phyloP scores from a whole-genome alignment of 2,113 vertebrate genomes.

The Rhinogobius similis region DNA sequence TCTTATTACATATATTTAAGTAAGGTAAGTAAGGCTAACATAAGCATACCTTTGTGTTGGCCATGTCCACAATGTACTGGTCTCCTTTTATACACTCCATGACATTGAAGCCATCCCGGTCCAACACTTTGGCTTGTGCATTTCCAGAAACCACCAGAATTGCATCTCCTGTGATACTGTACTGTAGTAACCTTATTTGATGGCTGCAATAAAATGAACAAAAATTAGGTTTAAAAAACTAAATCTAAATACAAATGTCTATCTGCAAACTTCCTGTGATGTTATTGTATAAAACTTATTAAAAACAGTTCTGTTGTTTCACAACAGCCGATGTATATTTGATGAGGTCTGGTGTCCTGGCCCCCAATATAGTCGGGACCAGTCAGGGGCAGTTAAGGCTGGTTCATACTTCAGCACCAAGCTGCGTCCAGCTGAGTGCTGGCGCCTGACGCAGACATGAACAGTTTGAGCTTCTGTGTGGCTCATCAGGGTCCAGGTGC shows the following conservation, averaged over 20 bases:
- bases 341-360: slow-evolving; percentile 18
- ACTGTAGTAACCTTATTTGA: slow-evolving; percentile 92
- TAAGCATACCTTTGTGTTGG: slow-evolving; percentile 89
- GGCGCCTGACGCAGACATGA: no score
- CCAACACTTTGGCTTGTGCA: slow-evolving; percentile 95
- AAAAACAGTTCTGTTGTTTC: slow-evolving; percentile 28
- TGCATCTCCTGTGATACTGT: slow-evolving; percentile 93
- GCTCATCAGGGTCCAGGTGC: no score
- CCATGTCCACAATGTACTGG: slow-evolving; percentile 98
- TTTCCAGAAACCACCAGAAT: slow-evolving; percentile 95
- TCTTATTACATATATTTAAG: not conserved
- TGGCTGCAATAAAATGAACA: slow-evolving; percentile 77
- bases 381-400: no score
- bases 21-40: not conserved
- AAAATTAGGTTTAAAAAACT: not conserved
- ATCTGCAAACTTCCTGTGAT: slow-evolving; percentile 27
- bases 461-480: no score
- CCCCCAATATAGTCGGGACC: no score
- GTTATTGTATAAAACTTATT: slow-evolving; percentile 17
- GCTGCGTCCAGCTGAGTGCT: no score
- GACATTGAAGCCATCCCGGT: slow-evolving; percentile 97
- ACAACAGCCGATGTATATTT: slow-evolving; percentile 41
- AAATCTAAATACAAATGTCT: not conserved
- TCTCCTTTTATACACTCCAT: slow-evolving; percentile 97
- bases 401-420: no score